A percentile compares a stretch with the other conserved stretches of the same genome.
Evolutionary conservation across 2,113 vertebrate genomes (phyloP).

Genomic region (Emydura subglobosa): DNA sequence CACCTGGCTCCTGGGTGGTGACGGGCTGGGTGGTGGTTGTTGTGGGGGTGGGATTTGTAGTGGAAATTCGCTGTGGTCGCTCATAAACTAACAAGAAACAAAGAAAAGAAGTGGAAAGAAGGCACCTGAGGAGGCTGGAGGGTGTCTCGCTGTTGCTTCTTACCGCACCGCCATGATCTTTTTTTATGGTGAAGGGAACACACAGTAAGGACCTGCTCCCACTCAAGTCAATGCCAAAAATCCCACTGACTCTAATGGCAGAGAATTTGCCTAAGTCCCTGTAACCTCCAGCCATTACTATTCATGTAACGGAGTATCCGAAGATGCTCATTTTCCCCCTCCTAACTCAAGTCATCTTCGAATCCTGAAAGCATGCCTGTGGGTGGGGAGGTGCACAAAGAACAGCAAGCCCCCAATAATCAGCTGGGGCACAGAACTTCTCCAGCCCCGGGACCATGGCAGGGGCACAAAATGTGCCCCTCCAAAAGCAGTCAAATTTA

Average conservation of each 20-base stretch:
- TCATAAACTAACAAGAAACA: constrained; percentile 40
- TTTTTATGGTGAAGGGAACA: not conserved
- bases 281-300: not conserved
- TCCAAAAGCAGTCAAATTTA: too few species aligned
- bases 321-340: not conserved
- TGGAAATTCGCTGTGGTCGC: constrained; percentile 43
- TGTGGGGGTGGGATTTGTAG: not conserved
- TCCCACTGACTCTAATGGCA: not conserved
- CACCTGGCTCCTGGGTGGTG: constrained; percentile 74
- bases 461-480: too few species aligned
- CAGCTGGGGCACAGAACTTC: too few species aligned
- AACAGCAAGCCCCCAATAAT: too few species aligned
- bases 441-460: too few species aligned
- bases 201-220: not conserved
- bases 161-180: not conserved
- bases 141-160: not conserved
- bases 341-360: not conserved
- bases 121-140: not conserved
- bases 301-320: not conserved
- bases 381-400: not conserved
- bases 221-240: not conserved
- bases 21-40: not conserved
- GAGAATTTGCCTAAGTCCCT: not conserved
- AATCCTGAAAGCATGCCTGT: not conserved
- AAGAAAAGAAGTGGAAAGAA: constrained; percentile 46